A percentile compares a stretch with the other conserved stretches of the same genome.
These are phyloP conservation scores for Lordiphosa fenestrarum DNA, from an alignment of 2,888 invertebrate genomes.

Conservation along the genomic window DNA sequence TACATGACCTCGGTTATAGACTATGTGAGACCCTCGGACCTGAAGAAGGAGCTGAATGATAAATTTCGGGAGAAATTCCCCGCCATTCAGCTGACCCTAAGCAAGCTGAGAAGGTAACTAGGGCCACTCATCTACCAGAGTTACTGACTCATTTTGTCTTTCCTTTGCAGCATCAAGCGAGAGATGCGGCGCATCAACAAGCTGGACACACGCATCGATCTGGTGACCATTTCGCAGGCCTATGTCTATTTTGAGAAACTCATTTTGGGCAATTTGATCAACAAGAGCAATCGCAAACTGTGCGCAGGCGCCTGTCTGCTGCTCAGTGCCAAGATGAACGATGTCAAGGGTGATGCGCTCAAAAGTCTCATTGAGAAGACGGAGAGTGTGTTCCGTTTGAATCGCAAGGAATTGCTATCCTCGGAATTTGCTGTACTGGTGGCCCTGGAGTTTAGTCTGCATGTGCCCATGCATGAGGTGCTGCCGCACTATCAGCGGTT, in stretches of 20 bases:
- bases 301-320: constrained; percentile 97
- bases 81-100: constrained; percentile 94
- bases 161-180: constrained; percentile 88
- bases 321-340: constrained; percentile 97
- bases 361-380: constrained; percentile 95
- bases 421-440: constrained; percentile 97
- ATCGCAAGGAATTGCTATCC: constrained; percentile 92
- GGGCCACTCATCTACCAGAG: not conserved
- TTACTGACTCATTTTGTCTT: no score
- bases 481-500: constrained; percentile 97
- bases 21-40: constrained; percentile 95
- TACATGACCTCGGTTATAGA: constrained; percentile 98
- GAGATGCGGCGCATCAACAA: constrained; percentile 97
- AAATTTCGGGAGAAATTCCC: constrained; percentile 98
- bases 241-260: constrained; percentile 99
- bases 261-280: constrained; percentile 93
- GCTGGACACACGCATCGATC: constrained; percentile 90
- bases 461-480: constrained; percentile 94
- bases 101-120: constrained; percentile 94
- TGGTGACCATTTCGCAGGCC: constrained; percentile 96
- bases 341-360: constrained; percentile 94
- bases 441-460: constrained; percentile 95
- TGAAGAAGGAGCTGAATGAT: constrained; percentile 98
- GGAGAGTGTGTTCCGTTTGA: constrained; percentile 93
- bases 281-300: constrained; percentile 96